These are phyloP conservation scores for Rhinopomastus cyanomelas DNA, from an alignment of 2,113 vertebrate genomes.

Conservation along the genomic window DNA sequence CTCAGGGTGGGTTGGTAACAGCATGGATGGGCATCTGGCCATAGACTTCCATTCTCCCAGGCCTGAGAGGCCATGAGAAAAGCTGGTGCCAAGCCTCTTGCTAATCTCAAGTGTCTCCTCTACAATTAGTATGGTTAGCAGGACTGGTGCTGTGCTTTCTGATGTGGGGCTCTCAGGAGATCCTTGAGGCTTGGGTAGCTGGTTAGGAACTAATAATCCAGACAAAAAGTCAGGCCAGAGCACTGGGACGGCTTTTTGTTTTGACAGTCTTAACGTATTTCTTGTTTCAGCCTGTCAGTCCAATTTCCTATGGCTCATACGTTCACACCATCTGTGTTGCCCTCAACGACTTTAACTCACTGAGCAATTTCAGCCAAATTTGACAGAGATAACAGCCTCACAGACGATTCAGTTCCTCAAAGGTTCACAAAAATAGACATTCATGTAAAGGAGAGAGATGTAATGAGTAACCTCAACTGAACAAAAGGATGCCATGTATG, in stretches of 20 bases:
- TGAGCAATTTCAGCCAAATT: constrained; percentile 57
- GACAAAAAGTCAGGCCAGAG: constrained; percentile 3
- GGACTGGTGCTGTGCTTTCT: neutral
- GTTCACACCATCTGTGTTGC: constrained; percentile 11
- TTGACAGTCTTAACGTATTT: constrained; percentile 24
- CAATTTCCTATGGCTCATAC: constrained; percentile 23
- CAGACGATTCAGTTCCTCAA: constrained; percentile 45
- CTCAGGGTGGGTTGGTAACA: accelerated
- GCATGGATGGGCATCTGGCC: neutral
- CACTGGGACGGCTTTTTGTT: neutral
- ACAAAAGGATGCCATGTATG: neutral
- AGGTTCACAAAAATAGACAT: constrained; percentile 34
- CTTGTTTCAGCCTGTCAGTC: constrained; percentile 43
- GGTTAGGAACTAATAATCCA: neutral
- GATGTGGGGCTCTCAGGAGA: neutral
- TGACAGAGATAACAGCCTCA: constrained; percentile 55
- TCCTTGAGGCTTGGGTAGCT: neutral
- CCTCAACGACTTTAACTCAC: constrained; percentile 51
- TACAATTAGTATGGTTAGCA: neutral
- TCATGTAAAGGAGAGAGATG: constrained; percentile 5
- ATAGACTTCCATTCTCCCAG: neutral
- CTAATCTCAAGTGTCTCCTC: neutral
- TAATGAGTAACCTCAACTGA: constrained; percentile 43
- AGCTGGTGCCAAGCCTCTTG: neutral
- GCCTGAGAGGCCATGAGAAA: neutral